Percentiles rank a stretch among this genome's conserved stretches.
These are phyloP conservation scores for Cantharis rustica DNA, from an alignment of 2,888 invertebrate genomes.

Conservation along the genomic window DNA sequence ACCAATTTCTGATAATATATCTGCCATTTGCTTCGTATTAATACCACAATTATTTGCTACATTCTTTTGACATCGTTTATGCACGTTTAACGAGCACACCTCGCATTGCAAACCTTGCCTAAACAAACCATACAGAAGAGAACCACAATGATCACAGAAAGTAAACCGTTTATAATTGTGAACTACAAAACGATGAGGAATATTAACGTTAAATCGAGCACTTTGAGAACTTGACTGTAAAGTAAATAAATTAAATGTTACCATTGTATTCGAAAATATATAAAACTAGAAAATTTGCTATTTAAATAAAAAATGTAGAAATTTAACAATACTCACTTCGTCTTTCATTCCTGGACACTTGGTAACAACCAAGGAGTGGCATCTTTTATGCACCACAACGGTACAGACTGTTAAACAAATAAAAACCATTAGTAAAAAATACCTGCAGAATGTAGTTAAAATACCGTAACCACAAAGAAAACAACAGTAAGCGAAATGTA, in stretches of 20 bases:
- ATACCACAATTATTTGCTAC: slow-evolving; percentile 99
- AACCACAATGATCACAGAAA: slow-evolving; percentile 99
- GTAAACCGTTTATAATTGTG: slow-evolving; percentile 98
- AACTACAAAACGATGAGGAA: slow-evolving; percentile 95
- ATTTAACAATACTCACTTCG: slow-evolving; percentile 62
- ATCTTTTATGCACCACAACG: slow-evolving; percentile 98
- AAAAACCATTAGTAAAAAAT: slow-evolving; percentile 17
- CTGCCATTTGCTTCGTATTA: slow-evolving; percentile 95
- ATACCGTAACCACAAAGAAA: slow-evolving; percentile 1
- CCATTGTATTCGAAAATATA: neutral
- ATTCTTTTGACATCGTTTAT: slow-evolving; percentile 98
- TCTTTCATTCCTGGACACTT: slow-evolving; percentile 98
- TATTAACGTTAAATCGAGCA: slow-evolving; percentile 94
- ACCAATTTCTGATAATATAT: slow-evolving; percentile 88
- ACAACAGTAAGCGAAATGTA: neutral
- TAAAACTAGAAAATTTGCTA: neutral
- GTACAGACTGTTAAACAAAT: slow-evolving; percentile 79
- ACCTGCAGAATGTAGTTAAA: neutral
- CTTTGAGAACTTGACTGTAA: slow-evolving; percentile 60
- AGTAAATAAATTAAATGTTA: slow-evolving; percentile 34
- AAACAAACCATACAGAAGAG: slow-evolving; percentile 93
- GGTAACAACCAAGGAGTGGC: slow-evolving; percentile 95
- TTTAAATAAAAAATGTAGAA: neutral
- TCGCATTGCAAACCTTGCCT: slow-evolving; percentile 97
- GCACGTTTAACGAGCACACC: slow-evolving; percentile 96